Base-by-base conservation (phyloP, 2,797 vertebrate genomes). In the Sebastolobus altivelis region DNA sequence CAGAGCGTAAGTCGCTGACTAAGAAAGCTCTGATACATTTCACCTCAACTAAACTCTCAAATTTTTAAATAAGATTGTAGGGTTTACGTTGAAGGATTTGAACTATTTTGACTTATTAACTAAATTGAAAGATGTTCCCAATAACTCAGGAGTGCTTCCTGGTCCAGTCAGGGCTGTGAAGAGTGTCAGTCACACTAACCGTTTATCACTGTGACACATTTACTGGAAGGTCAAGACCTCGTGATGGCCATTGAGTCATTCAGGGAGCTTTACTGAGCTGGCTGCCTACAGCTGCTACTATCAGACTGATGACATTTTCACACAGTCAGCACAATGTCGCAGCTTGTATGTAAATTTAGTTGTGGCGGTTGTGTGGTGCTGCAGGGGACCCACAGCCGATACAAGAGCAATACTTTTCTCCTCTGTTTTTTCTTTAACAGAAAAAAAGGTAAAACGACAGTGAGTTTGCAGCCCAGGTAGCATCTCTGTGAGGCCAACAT, bases 141-240 rank as follows among this genome's bases (percentile, higher is more conserved):
- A 35, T 75, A 68, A 80, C 8, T 62, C 4, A 5, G 7, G n/a
- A 6, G 11, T 35, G 63, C 63, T 84, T 82, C 33, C 31, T 55
- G 56, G 4, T 66, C 27, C 37, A 9, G 1, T 68, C 54, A 29
- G 49, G 6, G 13, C 65, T 18, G 1, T 65, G 59, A 16, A 75
- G 80, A 70, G 59, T 71, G 77, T 81, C 75, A 9, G 72, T 86
- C 84, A 75, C 75, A 67, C 75, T 59, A 31, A 72, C 75, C 62
- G 63, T 90, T 85, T 59, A 67, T 88, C 82, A 86, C 81, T 4
- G 70, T 80, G 89, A 92, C 89, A 88, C 72, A 75, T 92, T 91
- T 88, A 90, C 78, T 88, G 80, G 78, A 84, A 77, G 89, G 91
- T 89, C 86, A 76, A 49, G 87, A 86, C 93, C 90, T 82, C 73